Evolutionary conservation across 1,140 invertebrate species (phyloP), one percentile per base, ranked within the genome.

Genomic region (Belonocnema kinseyi): DNA sequence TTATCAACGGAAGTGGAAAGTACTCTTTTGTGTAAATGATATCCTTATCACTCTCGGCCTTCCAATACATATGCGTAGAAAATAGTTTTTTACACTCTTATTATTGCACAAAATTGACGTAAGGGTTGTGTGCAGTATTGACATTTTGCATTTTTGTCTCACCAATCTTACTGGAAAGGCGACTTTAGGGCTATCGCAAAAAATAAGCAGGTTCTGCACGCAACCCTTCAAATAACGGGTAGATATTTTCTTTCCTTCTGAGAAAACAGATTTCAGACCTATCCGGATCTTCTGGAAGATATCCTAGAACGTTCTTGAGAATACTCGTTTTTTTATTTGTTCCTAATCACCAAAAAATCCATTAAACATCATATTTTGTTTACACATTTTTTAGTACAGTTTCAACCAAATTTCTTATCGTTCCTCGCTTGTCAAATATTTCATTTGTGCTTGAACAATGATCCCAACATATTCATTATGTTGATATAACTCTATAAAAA

Each of bases 31-130:
- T 40, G 33, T 40, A n/a, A 66, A 26, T 16, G 61, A 66, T 46
- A n/a, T 40, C 33, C 33, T 33, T 66, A 66, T 66, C 61, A 33
- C 33, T 40, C 33, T 40, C 61, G 61, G 61, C 61, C 26, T 66
- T 66, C 61, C 61, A 66, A 66, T 66, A 66, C 61, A 40, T 46
- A 40, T 66, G 33, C 61, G 16, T 40, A 66, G 26, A 66, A 66
- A 66, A 66, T 14, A 40, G 26, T 66, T 40, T 66, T 33, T 40
- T 40, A 66, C 40, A 66, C 16, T 66, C 26, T 66, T 33, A 66
- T 66, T 66, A 66, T 66, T 66, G 61, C 61, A 66, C 61, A 40
- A 8, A n/a, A 40, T 66, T 66, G 61, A 40, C 16, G 46, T 21
- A 40, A 66, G 40, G 16, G 61, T 66, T 66, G 26, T 33, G 40